phyloP scores from a whole-genome alignment of 2,797 vertebrate species.

The Microctenopoma lineatum region DNA sequence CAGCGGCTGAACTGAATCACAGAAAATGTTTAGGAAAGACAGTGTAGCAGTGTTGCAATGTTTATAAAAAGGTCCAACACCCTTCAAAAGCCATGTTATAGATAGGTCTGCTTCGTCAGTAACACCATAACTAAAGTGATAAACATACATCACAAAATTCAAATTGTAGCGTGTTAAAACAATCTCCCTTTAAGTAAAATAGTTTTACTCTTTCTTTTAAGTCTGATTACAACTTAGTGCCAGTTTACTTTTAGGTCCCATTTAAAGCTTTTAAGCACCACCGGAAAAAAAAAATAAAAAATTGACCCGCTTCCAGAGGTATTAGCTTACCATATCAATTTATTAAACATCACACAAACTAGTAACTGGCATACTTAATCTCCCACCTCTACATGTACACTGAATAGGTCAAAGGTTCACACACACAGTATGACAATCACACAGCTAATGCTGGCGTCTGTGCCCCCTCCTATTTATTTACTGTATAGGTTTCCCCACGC shows the following conservation, averaged over 20 bases:
- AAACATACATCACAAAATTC: background rate
- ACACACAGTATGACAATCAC: background rate
- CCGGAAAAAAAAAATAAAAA: background rate
- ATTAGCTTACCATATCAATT: background rate
- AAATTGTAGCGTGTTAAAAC: background rate
- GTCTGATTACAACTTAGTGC: background rate
- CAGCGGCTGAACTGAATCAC: conserved; percentile 38
- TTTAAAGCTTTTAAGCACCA: no score
- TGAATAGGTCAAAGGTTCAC: background rate
- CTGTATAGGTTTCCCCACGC: conserved; percentile 6
- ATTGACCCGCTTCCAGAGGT: background rate
- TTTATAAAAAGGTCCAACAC: background rate
- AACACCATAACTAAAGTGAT: background rate
- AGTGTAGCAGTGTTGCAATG: background rate
- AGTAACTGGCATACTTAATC: conserved; percentile 2
- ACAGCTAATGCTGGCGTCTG: background rate
- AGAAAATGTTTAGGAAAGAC: conserved; percentile 7
- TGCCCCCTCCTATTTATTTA: background rate
- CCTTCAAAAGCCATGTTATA: background rate
- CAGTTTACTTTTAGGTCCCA: background rate
- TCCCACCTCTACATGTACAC: background rate
- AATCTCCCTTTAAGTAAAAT: no score
- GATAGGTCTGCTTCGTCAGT: background rate
- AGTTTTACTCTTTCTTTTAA: background rate
- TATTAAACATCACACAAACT: background rate